Conservation (phyloP, 2,888 invertebrate genomes). For the Odontothrips loti region DNA sequence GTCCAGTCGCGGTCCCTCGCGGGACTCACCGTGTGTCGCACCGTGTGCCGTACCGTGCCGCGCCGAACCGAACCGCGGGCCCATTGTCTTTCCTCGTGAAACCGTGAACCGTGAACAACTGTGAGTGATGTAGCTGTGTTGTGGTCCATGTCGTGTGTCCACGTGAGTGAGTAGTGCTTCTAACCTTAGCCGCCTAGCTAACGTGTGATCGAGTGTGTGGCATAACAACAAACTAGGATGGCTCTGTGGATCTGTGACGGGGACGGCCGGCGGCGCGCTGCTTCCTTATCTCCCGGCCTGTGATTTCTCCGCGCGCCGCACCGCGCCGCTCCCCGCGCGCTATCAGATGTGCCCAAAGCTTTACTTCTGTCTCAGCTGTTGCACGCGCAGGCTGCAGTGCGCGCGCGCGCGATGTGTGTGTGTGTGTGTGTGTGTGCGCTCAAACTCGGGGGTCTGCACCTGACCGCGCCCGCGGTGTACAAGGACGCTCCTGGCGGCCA, state of each 20-base stretch:
- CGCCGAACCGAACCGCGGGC: too few species aligned
- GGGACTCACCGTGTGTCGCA: too few species aligned
- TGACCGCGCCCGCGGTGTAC: too few species aligned
- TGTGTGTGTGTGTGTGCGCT: too few species aligned
- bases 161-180: conserved; percentile 6
- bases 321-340: neutral
- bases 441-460: too few species aligned
- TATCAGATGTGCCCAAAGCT: neutral
- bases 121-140: conserved; percentile 24
- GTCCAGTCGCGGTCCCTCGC: too few species aligned
- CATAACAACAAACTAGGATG: neutral
- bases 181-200: neutral
- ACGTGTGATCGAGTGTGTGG: neutral
- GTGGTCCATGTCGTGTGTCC: conserved; percentile 21
- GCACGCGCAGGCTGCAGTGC: too few species aligned
- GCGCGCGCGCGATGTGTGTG: too few species aligned
- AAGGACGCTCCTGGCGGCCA: too few species aligned
- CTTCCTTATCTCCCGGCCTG: neutral
- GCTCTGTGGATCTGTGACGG: neutral
- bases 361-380: neutral
- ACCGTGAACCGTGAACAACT: neutral
- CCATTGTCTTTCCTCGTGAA: neutral
- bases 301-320: neutral
- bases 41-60: too few species aligned
- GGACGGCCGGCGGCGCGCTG: neutral